Percentiles rank a stretch among this genome's conserved stretches.
These are phyloP conservation scores for Characodon lateralis DNA, from an alignment of 2,797 vertebrate species.

Conservation along the genomic window DNA sequence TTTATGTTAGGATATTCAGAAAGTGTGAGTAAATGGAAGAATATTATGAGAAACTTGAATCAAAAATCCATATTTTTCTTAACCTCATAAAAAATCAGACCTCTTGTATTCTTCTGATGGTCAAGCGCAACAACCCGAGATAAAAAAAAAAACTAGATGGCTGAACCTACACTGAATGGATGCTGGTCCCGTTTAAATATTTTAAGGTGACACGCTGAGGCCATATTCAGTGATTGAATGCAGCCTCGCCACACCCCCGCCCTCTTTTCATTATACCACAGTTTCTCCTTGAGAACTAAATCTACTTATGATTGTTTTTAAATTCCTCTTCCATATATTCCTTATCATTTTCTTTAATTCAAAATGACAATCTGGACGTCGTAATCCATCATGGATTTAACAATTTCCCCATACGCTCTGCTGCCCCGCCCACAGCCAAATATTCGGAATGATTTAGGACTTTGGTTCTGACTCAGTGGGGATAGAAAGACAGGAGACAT, in stretches of 20 bases:
- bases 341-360: slow-evolving; percentile 81
- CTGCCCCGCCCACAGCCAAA: slow-evolving; percentile 57
- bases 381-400: slow-evolving; percentile 81
- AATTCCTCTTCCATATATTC: slow-evolving; percentile 71
- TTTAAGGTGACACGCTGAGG: slow-evolving; percentile 55
- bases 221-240: slow-evolving; percentile 64
- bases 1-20: too few species aligned
- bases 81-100: neutral
- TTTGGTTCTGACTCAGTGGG: slow-evolving; percentile 47
- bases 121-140: slow-evolving; percentile 47
- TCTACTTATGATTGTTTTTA: slow-evolving; percentile 77
- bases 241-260: slow-evolving; percentile 9
- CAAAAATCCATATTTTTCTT: too few species aligned
- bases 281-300: slow-evolving; percentile 80
- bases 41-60: too few species aligned
- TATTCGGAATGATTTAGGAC: slow-evolving; percentile 67
- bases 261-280: slow-evolving; percentile 65
- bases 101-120: slow-evolving; percentile 27
- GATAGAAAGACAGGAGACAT: slow-evolving; percentile 37
- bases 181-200: slow-evolving; percentile 46
- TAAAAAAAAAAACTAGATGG: slow-evolving; percentile 65
- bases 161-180: slow-evolving; percentile 1
- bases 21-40: too few species aligned
- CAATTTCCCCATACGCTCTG: slow-evolving; percentile 56
- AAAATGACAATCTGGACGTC: slow-evolving; percentile 76